A percentile compares a stretch with the other conserved stretches of the same genome.
Evolutionary conservation across 2,113 vertebrate genomes (phyloP).

Genomic region (Sigmodon hispidus): DNA sequence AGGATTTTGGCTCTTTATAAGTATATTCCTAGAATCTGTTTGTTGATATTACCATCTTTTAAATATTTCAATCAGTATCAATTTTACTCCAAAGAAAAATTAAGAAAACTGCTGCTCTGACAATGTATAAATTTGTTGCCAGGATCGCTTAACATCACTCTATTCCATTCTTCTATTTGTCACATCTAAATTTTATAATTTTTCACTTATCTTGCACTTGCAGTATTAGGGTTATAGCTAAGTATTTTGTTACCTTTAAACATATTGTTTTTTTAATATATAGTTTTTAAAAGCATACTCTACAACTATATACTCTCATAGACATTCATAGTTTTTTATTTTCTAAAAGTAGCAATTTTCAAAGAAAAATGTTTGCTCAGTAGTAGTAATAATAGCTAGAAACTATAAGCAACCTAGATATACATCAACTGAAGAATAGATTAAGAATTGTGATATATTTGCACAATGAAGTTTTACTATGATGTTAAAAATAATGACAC

Average conservation of each 20-base stretch:
- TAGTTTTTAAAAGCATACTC: neutral
- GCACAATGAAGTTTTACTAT: neutral
- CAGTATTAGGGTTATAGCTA: neutral
- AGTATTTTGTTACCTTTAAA: neutral
- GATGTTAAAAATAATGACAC: neutral
- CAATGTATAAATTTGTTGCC: neutral
- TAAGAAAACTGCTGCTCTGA: neutral
- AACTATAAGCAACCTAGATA: neutral
- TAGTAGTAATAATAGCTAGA: neutral
- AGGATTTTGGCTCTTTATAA: neutral
- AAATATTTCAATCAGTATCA: neutral
- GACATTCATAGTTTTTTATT: neutral
- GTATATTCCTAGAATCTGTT: neutral
- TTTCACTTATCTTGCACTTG: neutral
- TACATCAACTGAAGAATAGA: neutral
- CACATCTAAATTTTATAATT: neutral
- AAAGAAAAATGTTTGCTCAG: slow-evolving; percentile 8
- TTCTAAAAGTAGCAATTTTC: neutral
- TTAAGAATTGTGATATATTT: neutral
- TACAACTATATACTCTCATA: neutral
- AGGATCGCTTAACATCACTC: neutral
- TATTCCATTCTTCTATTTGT: neutral
- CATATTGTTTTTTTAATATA: neutral
- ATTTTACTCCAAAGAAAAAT: neutral
- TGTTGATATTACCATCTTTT: neutral